Evolutionary conservation across 2,888 invertebrate species (phyloP), one percentile per base, ranked within the genome.

Genomic region (Ditula angustiorana): DNA sequence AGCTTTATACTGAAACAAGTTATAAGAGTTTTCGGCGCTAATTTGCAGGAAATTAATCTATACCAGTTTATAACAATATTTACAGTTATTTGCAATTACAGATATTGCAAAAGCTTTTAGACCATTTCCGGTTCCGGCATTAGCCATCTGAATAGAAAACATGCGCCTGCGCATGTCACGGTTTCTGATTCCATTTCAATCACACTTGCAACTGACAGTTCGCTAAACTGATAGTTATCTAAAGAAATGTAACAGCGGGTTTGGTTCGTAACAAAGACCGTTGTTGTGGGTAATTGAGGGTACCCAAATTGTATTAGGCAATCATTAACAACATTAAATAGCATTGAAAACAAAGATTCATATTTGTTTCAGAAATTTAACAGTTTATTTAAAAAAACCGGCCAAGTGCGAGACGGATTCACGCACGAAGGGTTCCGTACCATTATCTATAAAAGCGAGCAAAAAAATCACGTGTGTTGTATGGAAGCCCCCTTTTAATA

Each of bases 151-250:
- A 63, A 46, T 57, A 49, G 21, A 55, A 37, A 57, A 41, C 30
- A 57, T 16, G 57, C 53, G 28, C 30, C 26, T 1, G 44, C 64
- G 35, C 64, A 53, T 52, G 64, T 59, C 47, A 59, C 59, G 53
- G 59, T 21, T 41, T 59, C 35, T 26, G 58, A 44, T 46, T 64
- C 50, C 52, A 58, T 64, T 59, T 59, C 58, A 59, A 64, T 64
- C 58, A 53, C 26, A 64, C 46, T 23, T n/a, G 26, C 26, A 24
- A 63, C 26, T 47, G 46, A 53, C 58, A 58, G 56, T 61, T 56
- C 41, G 28, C 35, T 33, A 61, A 47, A 62, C 55, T 16, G 62
- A 49, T 56, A 49, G 37, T 30, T 56, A 56, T 61, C 55, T 62
- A 50, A 50, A 57, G 58, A 63, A 63, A 30, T 56, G 23, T 49